Percentiles rank a stretch among this genome's conserved stretches.
These are phyloP conservation scores for Perodicticus potto DNA, from an alignment of 2,797 vertebrate genomes.

Conservation along the genomic window DNA sequence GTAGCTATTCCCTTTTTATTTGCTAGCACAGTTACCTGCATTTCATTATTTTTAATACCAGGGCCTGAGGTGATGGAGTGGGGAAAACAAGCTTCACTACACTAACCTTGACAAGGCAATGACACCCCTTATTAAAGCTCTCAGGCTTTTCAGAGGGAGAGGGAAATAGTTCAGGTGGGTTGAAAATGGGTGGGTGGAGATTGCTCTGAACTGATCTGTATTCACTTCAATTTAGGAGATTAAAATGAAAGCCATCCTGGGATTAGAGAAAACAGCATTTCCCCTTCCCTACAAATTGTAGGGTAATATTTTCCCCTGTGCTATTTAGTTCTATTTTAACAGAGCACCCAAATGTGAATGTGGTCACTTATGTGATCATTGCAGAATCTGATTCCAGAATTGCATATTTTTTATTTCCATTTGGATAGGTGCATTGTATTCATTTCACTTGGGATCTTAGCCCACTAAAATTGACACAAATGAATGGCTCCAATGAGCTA, in stretches of 20 bases:
- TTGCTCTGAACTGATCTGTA: background rate
- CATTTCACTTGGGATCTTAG: background rate
- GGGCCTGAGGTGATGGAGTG: background rate
- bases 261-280: background rate
- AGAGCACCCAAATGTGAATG: background rate
- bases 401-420: background rate
- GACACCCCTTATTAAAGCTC: background rate
- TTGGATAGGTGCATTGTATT: background rate
- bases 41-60: background rate
- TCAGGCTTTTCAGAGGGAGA: background rate
- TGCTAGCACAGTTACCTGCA: background rate
- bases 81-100: background rate
- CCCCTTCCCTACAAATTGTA: background rate
- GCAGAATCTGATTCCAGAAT: background rate
- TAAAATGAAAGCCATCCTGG: background rate
- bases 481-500: background rate
- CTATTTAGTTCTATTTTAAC: background rate
- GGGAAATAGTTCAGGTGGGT: background rate
- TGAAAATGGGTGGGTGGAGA: background rate
- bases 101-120: background rate
- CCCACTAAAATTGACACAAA: background rate
- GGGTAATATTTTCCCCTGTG: background rate
- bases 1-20: background rate
- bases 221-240: background rate
- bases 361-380: background rate